These are phyloP conservation scores for Andrena trimmerana DNA, from an alignment of 2,888 invertebrate genomes.

Conservation along the genomic window DNA sequence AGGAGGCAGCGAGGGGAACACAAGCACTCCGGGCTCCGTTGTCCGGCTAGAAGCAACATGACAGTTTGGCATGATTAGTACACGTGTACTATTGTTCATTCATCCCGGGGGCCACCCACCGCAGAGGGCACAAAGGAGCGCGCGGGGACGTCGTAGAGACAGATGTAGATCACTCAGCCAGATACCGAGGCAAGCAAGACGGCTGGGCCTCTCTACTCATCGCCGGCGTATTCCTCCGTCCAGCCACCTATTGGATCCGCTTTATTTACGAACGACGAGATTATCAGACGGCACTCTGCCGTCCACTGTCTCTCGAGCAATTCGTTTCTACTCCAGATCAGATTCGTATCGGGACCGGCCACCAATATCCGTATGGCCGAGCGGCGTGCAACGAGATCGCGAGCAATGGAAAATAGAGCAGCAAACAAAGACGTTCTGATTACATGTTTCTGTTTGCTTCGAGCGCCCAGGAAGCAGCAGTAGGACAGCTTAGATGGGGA, in stretches of 20 bases:
- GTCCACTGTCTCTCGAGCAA: conserved; percentile 28
- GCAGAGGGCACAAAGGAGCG: conserved; percentile 41
- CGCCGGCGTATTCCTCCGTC: conserved; percentile 18
- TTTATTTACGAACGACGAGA: conserved; percentile 54
- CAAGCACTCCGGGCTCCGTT: conserved; percentile 54
- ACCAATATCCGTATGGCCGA: conserved; percentile 30
- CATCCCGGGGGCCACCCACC: conserved; percentile 58
- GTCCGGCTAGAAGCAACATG: conserved; percentile 70
- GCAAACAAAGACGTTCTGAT: conserved; percentile 19
- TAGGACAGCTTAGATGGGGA: background rate
- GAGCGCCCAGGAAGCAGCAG: background rate
- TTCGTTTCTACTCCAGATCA: conserved; percentile 44
- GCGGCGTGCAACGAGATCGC: conserved; percentile 20
- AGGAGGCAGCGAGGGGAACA: conserved; percentile 58
- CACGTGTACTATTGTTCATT: conserved; percentile 80
- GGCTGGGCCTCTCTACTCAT: conserved; percentile 38
- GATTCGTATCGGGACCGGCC: conserved; percentile 32
- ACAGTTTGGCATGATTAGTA: conserved; percentile 79
- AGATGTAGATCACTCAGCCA: conserved; percentile 43
- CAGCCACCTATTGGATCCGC: conserved; percentile 22
- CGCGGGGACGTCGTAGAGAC: conserved; percentile 47
- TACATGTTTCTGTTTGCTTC: conserved; percentile 1
- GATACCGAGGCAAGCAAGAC: conserved; percentile 31
- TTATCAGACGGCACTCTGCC: conserved; percentile 21
- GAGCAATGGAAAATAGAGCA: conserved; percentile 38